Evolutionary conservation across 2,113 vertebrate genomes (phyloP), one percentile per base, ranked within the genome.

Genomic region (Uropsilus gracilis): DNA sequence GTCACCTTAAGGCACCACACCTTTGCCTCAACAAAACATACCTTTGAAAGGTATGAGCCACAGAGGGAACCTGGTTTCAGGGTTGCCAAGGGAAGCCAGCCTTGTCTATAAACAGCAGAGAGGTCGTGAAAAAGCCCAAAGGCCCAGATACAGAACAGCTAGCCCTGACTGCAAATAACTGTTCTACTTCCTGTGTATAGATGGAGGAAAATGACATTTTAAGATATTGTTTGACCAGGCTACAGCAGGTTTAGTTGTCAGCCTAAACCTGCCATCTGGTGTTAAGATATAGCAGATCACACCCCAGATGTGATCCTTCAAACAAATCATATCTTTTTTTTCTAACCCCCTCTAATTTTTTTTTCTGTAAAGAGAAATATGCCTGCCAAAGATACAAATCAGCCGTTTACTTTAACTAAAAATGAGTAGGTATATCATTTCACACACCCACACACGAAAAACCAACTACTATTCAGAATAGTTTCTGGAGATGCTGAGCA

Each of bases 1-100:
- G 96, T 97, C 98, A 98, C 98, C 98, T 98, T 97, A 97, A 98
- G 98, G 98, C 97, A 98, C 98, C 98, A 98, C 98, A 98, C 99
- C 98, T 98, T 98, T 98, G 97, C 98, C 98, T 98, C 97, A 68
- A 98, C 97, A 98, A 98, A 95, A 93, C 98, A 98, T 98, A 98
- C 95, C 91, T 97, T 98, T 98, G 97, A 95, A 98, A 98, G 95
- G 97, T 97, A 98, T 97, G 97, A 98, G 95, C 97, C 18, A 9
- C 91, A 96, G 90, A 97, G 61, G 73, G 96, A 98, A 98, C 76
- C 66, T 93, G 94, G 98, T 98, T 98, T 95, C 97, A 97, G 96
- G 95, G 97, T 98, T 98, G 98, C 98, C 98, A 98, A 96, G 97
- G 95, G 97, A 97, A 97, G 98, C 93, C 86, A 98, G 95, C 94